phyloP scores from a whole-genome alignment of 1,140 invertebrate species.

The Drosophila santomea region DNA sequence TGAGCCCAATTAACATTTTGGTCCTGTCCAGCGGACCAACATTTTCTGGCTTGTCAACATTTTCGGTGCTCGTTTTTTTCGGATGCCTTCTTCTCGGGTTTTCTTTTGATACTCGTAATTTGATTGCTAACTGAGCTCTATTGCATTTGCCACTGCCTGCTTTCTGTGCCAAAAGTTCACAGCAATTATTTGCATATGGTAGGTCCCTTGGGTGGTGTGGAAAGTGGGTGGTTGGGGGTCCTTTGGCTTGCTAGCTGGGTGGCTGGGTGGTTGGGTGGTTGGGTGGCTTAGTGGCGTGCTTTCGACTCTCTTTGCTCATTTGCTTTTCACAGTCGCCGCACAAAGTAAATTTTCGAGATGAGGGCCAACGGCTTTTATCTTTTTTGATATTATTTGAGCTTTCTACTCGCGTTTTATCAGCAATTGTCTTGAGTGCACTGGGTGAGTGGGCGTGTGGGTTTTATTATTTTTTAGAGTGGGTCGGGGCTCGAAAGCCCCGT shows the following conservation, averaged over 20 bases:
- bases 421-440: constrained; percentile 51
- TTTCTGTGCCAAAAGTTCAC: constrained; percentile 65
- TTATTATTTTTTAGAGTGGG: not conserved
- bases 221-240: constrained; percentile 1
- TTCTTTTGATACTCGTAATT: constrained; percentile 62
- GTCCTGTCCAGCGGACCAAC: constrained; percentile 50
- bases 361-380: constrained; percentile 52
- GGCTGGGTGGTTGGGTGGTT: not conserved
- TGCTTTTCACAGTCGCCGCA: constrained; percentile 62
- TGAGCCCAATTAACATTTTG: constrained; percentile 80
- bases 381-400: constrained; percentile 39
- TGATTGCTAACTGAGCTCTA: constrained; percentile 68
- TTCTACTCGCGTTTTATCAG: constrained; percentile 23
- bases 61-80: constrained; percentile 43
- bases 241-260: constrained; percentile 2
- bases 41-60: constrained; percentile 52
- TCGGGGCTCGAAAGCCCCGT: constrained; percentile 34
- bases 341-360: constrained; percentile 49
- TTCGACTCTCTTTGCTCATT: constrained; percentile 57
- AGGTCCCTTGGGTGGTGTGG: constrained; percentile 41
- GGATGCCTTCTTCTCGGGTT: constrained; percentile 25
- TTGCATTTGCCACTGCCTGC: constrained; percentile 54
- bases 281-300: constrained; percentile 13
- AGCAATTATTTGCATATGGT: constrained; percentile 65
- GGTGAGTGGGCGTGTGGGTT: not conserved